A percentile compares a stretch with the other conserved stretches of the same genome.
Conservation (phyloP, 1,140 invertebrate genomes). For the Lithobius niger region DNA sequence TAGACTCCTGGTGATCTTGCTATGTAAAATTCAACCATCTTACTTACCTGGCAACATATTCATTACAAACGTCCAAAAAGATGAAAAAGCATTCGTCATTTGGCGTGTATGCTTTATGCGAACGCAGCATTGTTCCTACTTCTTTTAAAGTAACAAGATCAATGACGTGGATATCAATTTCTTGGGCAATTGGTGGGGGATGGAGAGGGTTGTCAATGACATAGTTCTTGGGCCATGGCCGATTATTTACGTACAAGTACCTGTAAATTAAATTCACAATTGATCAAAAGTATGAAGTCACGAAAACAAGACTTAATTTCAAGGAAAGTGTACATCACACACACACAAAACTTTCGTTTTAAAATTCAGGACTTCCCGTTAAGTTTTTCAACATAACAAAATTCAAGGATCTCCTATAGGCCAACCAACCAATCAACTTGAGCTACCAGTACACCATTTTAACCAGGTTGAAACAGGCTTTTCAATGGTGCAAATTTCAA, state of each 20-base stretch:
- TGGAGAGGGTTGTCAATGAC: slow-evolving; percentile 60
- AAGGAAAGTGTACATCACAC: not conserved
- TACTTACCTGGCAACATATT: slow-evolving; percentile 68
- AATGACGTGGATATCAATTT: slow-evolving; percentile 82
- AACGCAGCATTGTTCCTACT: slow-evolving; percentile 63
- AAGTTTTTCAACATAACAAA: too few relatives aligned
- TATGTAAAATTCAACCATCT: too few relatives aligned
- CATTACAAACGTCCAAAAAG: slow-evolving; percentile 68
- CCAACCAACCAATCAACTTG: too few relatives aligned
- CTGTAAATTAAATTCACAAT: slow-evolving; percentile 32
- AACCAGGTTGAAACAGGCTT: too few relatives aligned
- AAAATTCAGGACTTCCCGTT: too few relatives aligned
- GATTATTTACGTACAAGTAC: slow-evolving; percentile 73
- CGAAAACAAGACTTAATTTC: not conserved
- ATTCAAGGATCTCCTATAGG: too few relatives aligned
- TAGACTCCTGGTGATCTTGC: too few relatives aligned
- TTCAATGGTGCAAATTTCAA: too few relatives aligned
- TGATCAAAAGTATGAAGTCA: not conserved
- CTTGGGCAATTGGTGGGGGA: slow-evolving; percentile 77
- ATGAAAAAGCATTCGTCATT: slow-evolving; percentile 84
- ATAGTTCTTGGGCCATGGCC: slow-evolving; percentile 70
- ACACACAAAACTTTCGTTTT: too few relatives aligned
- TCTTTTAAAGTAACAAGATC: slow-evolving; percentile 62
- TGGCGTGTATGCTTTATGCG: slow-evolving; percentile 72
- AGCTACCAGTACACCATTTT: too few relatives aligned